Conservation (phyloP, 2,113 vertebrate species). For the Crocuta crocuta region DNA sequence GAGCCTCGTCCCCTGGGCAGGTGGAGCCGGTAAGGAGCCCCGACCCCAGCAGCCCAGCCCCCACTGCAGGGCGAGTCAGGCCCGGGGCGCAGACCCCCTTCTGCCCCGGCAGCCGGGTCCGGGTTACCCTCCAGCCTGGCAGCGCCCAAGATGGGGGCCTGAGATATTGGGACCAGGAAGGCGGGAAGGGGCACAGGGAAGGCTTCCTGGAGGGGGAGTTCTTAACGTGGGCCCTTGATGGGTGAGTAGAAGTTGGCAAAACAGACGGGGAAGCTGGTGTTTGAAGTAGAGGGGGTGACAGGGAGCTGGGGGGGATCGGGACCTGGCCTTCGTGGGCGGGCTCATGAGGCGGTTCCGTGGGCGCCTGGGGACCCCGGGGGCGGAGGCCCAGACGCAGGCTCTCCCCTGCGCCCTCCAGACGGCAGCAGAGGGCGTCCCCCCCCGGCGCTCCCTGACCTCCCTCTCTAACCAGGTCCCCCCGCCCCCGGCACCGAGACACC, state of each 20-base stretch:
- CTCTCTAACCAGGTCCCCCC: not conserved
- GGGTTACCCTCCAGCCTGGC: not conserved
- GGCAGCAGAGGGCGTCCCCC: too few relatives aligned
- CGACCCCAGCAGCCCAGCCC: fast-evolving
- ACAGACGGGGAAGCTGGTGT: not conserved
- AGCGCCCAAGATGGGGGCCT: not conserved
- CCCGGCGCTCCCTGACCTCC: fast-evolving
- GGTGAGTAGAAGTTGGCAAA: not conserved
- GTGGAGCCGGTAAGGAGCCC: slow-evolving; percentile 84
- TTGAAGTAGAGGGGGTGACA: not conserved
- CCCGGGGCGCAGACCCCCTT: not conserved
- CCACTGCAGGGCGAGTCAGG: not conserved
- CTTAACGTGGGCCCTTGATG: not conserved
- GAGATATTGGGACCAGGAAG: not conserved
- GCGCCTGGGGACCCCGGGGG: not conserved
- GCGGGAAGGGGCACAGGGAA: not conserved
- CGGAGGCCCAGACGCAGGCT: fast-evolving
- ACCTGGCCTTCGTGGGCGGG: not conserved
- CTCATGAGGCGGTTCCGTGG: not conserved
- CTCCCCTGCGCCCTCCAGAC: too few relatives aligned
- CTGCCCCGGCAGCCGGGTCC: fast-evolving
- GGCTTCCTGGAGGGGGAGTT: not conserved
- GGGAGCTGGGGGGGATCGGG: not conserved
- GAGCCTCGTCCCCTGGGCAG: slow-evolving; percentile 65
- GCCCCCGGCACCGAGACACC: not conserved